Base-by-base conservation (phyloP, 2,797 vertebrate species). In the Diglossa cyanea region DNA sequence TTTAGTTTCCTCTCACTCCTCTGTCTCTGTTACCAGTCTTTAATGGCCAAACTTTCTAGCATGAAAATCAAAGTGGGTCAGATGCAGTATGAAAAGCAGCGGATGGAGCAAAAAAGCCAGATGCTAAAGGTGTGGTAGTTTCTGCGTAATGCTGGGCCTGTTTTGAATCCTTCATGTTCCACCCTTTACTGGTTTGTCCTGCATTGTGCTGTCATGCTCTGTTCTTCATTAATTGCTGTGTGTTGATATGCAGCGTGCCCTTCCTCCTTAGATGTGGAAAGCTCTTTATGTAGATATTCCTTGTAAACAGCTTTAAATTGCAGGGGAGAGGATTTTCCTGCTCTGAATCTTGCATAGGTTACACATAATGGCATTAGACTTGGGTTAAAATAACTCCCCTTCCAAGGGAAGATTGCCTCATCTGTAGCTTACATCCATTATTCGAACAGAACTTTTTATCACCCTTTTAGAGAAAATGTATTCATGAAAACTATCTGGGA, bases 61-160 rank as follows among this genome's bases (percentile, higher is more conserved):
- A 98, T 99, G 99, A 99, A 99, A 99, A 99, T 99, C 98, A 99
- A 99, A 98, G 98, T 99, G 98, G 98, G 99, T 98, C 99, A 99
- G 98, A 98, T 99, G 99, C 99, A 99, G 98, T 99, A 98, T 98
- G 99, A 99, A 97, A 99, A 99, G 98, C 99, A 99, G 97, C 98
- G 98, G 98, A 98, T 98, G 98, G 99, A 99, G 91, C 98, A 98
- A 98, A 99, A 99, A 96, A 98, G 98, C 98, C 98, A 99, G 97
- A 98, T 98, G 35, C 92, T 99, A 81, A 98, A 99, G 99, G 99
- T 99, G 98, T 94, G 97, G 98, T 98, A 97, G 97, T 96, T 96
- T 73, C 80, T 94, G 97, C 97, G 93, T 94, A 75, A 93, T 72
- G 74, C 48, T 77, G 91, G 93, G 67, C 71, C 81, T 85, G 14